Percentiles rank a stretch among this genome's conserved stretches.
phyloP scores from a whole-genome alignment of 2,113 vertebrate species.

The Gopherus flavomarginatus region DNA sequence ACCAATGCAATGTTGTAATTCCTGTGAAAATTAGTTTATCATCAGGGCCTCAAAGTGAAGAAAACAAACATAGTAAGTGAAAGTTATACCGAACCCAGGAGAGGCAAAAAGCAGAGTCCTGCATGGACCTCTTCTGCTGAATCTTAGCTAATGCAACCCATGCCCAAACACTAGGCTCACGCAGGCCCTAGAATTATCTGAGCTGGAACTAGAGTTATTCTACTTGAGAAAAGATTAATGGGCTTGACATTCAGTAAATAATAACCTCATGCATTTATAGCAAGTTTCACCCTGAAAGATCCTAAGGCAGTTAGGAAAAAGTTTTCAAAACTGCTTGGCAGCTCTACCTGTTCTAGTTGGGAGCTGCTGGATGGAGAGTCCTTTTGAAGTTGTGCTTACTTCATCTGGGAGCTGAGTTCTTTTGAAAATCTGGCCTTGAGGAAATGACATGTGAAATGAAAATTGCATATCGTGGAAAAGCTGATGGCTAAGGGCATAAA shows the following conservation, averaged over 20 bases:
- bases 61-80: background rate
- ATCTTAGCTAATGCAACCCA: background rate
- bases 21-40: background rate
- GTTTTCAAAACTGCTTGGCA: background rate
- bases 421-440: background rate
- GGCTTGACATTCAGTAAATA: background rate
- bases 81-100: background rate
- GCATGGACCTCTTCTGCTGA: background rate
- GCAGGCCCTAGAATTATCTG: background rate
- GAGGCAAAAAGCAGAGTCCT: background rate
- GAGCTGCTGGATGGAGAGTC: background rate
- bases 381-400: background rate
- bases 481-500: background rate
- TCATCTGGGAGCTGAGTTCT: background rate
- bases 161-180: background rate
- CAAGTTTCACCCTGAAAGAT: background rate
- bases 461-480: background rate
- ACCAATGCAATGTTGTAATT: accelerated
- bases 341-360: background rate
- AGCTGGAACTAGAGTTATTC: background rate
- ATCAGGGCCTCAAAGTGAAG: background rate
- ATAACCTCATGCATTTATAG: background rate
- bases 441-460: background rate
- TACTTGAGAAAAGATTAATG: background rate
- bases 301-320: background rate